Evolutionary conservation across 2,888 invertebrate species (phyloP), one percentile per base, ranked within the genome.

Genomic region (Diarsia mendica): DNA sequence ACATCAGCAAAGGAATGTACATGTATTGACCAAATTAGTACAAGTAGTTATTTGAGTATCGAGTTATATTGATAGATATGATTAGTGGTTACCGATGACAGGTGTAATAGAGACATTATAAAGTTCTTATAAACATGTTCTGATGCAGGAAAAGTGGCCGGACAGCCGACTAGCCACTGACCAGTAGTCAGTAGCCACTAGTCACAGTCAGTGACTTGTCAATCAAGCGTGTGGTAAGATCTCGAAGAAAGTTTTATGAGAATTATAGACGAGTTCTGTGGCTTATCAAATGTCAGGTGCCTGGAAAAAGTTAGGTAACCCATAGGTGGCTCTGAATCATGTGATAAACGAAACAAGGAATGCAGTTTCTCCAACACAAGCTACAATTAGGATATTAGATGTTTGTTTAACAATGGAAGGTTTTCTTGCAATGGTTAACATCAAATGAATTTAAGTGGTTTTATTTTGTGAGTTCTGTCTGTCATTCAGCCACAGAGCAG

Each of bases 21-120:
- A n/a, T 58, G 39, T 77, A 48, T 73, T 65, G n/a, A 33, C 46
- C 48, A 68, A 63, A 74, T 72, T 48, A 65, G n/a, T 67, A 13
- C 39, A 60, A 66, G 33, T 82, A 76, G 65, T n/a, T 51, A 39
- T 61, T 39, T 39, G 15, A 63, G 63, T 61, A 55, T 33, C 84
- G 20, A 72, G 20, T 70, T 48, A 72, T 33, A 18, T 46, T 75
- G 72, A 71, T 80, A 70, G 72, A 88, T 84, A 63, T 66, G 73
- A 86, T 87, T 83, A 86, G 82, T 78, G 48, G 81, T 80, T 79
- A 66, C 20, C 66, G 74, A 77, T 82, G 87, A 89, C 89, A 89
- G 77, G 70, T 86, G 82, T 87, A 86, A 91, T 90, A 89, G 86
- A 91, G 88, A 89, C 87, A 89, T 89, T 87, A 89, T 87, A 74